Percentiles rank a stretch among this genome's conserved stretches.
These are phyloP conservation scores for Amphimallon solstitiale DNA, from an alignment of 2,888 invertebrate species.

Conservation along the genomic window DNA sequence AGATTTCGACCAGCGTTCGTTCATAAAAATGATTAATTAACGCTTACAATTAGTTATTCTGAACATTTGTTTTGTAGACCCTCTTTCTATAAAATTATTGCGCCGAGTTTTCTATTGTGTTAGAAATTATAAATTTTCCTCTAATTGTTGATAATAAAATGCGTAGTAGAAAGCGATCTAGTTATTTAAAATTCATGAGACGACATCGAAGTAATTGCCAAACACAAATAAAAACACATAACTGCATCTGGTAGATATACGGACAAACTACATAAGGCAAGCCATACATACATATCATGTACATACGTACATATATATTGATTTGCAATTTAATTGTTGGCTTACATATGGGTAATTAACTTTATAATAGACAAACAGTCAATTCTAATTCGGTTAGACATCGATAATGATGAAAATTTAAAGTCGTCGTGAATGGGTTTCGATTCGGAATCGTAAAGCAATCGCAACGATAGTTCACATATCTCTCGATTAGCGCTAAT, in stretches of 20 bases:
- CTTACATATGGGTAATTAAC: conserved; percentile 32
- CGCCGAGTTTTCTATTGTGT: no score
- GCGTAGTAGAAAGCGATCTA: conserved; percentile 19
- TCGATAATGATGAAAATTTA: neutral
- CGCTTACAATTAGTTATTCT: no score
- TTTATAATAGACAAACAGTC: conserved; percentile 18
- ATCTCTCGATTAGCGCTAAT: no score
- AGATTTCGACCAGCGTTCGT: no score
- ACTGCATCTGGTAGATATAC: neutral
- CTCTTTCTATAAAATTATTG: no score
- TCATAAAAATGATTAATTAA: no score
- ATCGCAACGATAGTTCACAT: no score
- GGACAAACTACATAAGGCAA: no score
- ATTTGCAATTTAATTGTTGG: conserved; percentile 30
- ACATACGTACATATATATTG: conserved; percentile 11
- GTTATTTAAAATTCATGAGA: conserved; percentile 36
- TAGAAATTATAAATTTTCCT: neutral
- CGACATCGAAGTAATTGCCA: conserved; percentile 33
- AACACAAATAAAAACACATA: conserved; percentile 30
- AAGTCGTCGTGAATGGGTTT: neutral
- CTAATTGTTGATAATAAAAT: neutral
- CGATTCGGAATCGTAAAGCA: neutral
- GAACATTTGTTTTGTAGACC: no score
- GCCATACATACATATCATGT: neutral
- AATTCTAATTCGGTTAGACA: neutral